Percentiles rank a stretch among this genome's conserved stretches.
These are phyloP conservation scores for Gopherus flavomarginatus DNA, from an alignment of 2,113 vertebrate genomes.

Conservation along the genomic window DNA sequence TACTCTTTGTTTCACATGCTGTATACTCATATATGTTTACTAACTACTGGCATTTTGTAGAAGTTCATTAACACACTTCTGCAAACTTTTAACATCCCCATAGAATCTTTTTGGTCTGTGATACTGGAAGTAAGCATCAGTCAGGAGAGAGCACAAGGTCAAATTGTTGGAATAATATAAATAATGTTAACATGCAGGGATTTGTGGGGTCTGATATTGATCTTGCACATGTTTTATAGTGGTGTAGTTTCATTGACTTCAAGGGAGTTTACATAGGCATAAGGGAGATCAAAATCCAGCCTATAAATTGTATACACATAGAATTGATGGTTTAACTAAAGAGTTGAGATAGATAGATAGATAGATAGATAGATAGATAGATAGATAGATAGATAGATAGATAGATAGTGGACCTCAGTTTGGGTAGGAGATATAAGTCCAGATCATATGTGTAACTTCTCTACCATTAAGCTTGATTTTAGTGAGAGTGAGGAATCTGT, in stretches of 20 bases:
- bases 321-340: neutral
- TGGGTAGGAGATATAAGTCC: neutral
- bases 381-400: no score
- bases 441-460: neutral
- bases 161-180: neutral
- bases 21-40: neutral
- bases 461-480: neutral
- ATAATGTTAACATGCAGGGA: neutral
- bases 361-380: no score
- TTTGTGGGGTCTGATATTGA: neutral
- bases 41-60: no score
- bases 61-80: neutral
- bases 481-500: neutral
- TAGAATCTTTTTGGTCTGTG: neutral
- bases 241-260: neutral
- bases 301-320: neutral
- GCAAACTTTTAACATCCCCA: neutral
- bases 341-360: neutral
- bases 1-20: neutral
- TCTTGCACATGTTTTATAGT: neutral
- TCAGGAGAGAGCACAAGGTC: neutral
- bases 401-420: neutral
- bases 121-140: neutral
- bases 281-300: neutral
- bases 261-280: neutral